Evolutionary conservation across 2,797 vertebrate species (phyloP).

Genomic region (Coluber constrictor): DNA sequence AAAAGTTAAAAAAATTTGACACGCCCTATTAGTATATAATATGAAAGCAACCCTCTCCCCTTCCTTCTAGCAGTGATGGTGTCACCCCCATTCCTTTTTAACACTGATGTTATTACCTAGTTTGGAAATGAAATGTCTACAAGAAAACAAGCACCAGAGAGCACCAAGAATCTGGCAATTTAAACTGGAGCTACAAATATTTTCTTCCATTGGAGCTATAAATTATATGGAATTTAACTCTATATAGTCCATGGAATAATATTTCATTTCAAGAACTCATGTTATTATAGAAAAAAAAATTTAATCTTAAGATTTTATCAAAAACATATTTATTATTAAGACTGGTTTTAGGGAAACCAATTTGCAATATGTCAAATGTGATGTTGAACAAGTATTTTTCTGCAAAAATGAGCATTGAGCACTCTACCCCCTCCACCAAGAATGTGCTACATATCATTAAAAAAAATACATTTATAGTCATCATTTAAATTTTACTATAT

Average conservation of each 20-base stretch:
- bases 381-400: slow-evolving; percentile 26
- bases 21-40: not conserved
- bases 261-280: slow-evolving; percentile 44
- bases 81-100: not conserved
- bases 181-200: not conserved
- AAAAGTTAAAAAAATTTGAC: too few relatives aligned
- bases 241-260: slow-evolving; percentile 16
- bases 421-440: slow-evolving; percentile 21
- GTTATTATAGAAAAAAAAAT: slow-evolving; percentile 22
- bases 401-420: slow-evolving; percentile 40
- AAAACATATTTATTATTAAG: slow-evolving; percentile 28
- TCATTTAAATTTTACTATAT: slow-evolving; percentile 56
- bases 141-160: not conserved
- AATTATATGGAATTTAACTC: slow-evolving; percentile 17
- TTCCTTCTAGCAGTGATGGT: not conserved
- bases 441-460: slow-evolving; percentile 32
- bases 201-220: not conserved
- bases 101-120: not conserved
- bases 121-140: not conserved
- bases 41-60: not conserved
- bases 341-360: slow-evolving; percentile 41
- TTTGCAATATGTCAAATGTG: slow-evolving; percentile 40
- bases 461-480: slow-evolving; percentile 15
- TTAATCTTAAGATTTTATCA: slow-evolving; percentile 56
- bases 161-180: not conserved